Percentiles rank a stretch among this genome's conserved stretches.
These are phyloP conservation scores for Macrosoma leucophasiata DNA, from an alignment of 2,888 invertebrate species.

Conservation along the genomic window DNA sequence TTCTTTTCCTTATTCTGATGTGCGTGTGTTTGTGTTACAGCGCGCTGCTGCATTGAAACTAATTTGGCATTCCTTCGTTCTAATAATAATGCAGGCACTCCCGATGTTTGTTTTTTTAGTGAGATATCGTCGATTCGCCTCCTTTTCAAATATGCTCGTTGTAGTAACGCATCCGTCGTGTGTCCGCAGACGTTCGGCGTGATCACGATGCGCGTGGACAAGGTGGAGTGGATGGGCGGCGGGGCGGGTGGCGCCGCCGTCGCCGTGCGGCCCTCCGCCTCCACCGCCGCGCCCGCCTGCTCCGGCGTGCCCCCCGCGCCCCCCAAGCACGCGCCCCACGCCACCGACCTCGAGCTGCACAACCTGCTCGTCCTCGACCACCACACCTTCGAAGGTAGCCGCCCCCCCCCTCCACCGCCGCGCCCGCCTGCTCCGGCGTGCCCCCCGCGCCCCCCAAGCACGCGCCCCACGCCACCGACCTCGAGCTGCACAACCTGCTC, in stretches of 20 bases:
- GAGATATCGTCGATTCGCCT: too few species aligned
- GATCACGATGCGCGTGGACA: conserved; percentile 91
- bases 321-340: conserved; percentile 79
- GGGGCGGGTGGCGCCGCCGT: conserved; percentile 30
- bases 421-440: conserved; percentile 73
- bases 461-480: conserved; percentile 84
- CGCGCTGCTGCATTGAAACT: too few species aligned
- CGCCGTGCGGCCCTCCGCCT: conserved; percentile 46
- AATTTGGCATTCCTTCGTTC: too few species aligned
- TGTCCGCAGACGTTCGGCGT: conserved; percentile 89
- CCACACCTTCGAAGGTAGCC: conserved; percentile 91
- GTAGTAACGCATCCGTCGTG: too few species aligned
- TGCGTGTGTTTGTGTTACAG: too few species aligned
- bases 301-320: conserved; percentile 74
- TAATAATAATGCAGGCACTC: too few species aligned
- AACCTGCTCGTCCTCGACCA: conserved; percentile 95
- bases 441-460: conserved; percentile 80
- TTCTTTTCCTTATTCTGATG: too few species aligned
- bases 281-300: conserved; percentile 45
- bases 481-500: conserved; percentile 90
- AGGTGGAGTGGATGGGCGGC: conserved; percentile 84
- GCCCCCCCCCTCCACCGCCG: conserved; percentile 52
- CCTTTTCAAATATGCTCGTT: too few species aligned
- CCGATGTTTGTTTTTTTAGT: too few species aligned
- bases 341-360: conserved; percentile 93